Evolutionary conservation across 2,888 invertebrate genomes (phyloP), one percentile per base, ranked within the genome.

Genomic region (Yponomeuta evonymella): DNA sequence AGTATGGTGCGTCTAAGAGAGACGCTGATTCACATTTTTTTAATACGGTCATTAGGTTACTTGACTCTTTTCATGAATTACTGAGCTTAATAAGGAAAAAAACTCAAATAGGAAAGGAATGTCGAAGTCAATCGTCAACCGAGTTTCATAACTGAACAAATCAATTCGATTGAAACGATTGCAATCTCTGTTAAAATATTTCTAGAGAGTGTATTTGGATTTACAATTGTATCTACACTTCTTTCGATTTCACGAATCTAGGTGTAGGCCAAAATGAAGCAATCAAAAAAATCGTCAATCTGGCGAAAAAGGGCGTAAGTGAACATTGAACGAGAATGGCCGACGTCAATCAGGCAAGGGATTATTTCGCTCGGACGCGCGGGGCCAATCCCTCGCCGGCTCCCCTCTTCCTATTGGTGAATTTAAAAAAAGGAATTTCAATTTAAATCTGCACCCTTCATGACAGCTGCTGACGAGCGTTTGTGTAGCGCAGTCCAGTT

Each of bases 381-480:
- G 73, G 82, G 83, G 82, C 91, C 91, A 90, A 91, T 90, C 89
- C 87, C 76, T 80, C 78, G 78, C 76, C 82, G 83, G 64, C 43
- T 71, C 88, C 88, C 88, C 83, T 88, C 87, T 86, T 88, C 85
- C 81, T 83, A 89, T 90, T 89, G 90, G 90, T 88, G 87, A 88
- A 89, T 90, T 89, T 87, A 83, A 89, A 91, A 36, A 89, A 89
- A 85, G 86, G 88, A 88, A 90, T 88, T 90, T 85, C 84, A 87
- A 88, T 89, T 89, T 87, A 86, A 90, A 88, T 84, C 81, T 83
- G 83, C 90, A 90, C 89, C 90, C 88, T 85, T 86, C 80, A 80
- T 81, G 80, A 78, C 80, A 82, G 77, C 82, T 80, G 86, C 82
- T 80, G 86, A 82, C 87, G 83, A 36, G 51, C 66, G 65, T 23